Percentiles rank a stretch among this genome's conserved stretches.
phyloP scores from a whole-genome alignment of 1,140 invertebrate species.

The Dolichoris vasculosae region DNA sequence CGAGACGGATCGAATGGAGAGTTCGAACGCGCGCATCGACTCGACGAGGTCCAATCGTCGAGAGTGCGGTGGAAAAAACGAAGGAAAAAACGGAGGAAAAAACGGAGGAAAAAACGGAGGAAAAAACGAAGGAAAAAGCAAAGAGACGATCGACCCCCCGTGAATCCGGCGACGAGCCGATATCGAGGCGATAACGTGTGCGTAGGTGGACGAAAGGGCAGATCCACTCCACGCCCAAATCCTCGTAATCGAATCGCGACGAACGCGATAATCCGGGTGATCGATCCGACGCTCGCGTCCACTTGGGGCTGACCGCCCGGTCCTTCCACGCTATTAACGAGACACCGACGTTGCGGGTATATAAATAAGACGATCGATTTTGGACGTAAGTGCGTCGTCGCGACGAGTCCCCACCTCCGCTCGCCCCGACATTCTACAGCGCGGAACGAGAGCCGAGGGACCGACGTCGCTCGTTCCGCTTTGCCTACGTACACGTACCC shows the following conservation, averaged over 20 bases:
- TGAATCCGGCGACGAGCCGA: not conserved
- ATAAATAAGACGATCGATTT: slow-evolving; percentile 32
- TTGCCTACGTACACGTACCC: no score
- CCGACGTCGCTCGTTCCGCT: not conserved
- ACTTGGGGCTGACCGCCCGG: no score
- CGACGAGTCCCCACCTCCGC: not conserved
- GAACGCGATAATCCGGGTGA: not conserved
- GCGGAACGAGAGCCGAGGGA: not conserved
- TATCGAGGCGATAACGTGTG: not conserved
- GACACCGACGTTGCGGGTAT: not conserved
- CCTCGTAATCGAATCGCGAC: not conserved
- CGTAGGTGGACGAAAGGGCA: not conserved
- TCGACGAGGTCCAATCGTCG: not conserved
- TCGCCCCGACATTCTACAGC: not conserved
- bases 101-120: not conserved
- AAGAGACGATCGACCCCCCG: not conserved
- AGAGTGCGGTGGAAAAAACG: not conserved
- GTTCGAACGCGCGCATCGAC: no score
- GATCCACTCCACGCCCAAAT: not conserved
- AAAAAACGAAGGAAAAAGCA: no score
- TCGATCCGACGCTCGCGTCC: not conserved
- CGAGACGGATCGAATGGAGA: not conserved
- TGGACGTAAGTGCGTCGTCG: not conserved
- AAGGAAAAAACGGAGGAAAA: not conserved
- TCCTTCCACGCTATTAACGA: not conserved